Conservation (phyloP, 2,888 invertebrate genomes). For the Andrena dorsata region DNA sequence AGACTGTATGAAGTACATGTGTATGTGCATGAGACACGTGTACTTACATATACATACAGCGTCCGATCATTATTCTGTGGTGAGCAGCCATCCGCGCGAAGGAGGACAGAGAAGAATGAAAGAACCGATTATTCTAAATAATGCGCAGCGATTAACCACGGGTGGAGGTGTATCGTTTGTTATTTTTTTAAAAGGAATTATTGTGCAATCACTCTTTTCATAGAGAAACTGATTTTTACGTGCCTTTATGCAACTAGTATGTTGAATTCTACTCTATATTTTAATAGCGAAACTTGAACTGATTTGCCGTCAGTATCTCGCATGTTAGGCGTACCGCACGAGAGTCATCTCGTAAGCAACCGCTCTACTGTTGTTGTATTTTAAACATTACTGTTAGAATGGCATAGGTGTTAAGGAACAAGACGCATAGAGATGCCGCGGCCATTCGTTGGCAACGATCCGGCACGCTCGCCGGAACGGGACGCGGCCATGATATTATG, state of each 20-base stretch:
- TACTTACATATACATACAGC: constrained; percentile 66
- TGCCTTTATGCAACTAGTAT: constrained; percentile 73
- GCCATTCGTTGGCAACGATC: constrained; percentile 14
- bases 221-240: constrained; percentile 71
- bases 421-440: constrained; percentile 18
- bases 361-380: constrained; percentile 70
- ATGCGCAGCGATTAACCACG: constrained; percentile 67
- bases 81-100: constrained; percentile 52
- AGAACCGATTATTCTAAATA: constrained; percentile 53
- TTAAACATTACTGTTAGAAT: constrained; percentile 67
- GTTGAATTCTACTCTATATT: constrained; percentile 70
- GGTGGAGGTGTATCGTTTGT: constrained; percentile 56
- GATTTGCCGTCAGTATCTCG: constrained; percentile 60
- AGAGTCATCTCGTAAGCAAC: constrained; percentile 40
- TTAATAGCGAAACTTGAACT: constrained; percentile 67
- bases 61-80: constrained; percentile 74
- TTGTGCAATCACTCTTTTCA: constrained; percentile 73
- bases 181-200: constrained; percentile 60
- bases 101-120: constrained; percentile 14
- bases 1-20: constrained; percentile 61
- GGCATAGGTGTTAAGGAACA: constrained; percentile 64
- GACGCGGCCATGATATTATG: background rate
- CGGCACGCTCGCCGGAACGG: background rate
- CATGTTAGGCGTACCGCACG: constrained; percentile 56
- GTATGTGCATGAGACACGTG: constrained; percentile 62